Evolutionary conservation across 2,797 vertebrate genomes (phyloP).

Genomic region (Bryconaethiops microstoma): DNA sequence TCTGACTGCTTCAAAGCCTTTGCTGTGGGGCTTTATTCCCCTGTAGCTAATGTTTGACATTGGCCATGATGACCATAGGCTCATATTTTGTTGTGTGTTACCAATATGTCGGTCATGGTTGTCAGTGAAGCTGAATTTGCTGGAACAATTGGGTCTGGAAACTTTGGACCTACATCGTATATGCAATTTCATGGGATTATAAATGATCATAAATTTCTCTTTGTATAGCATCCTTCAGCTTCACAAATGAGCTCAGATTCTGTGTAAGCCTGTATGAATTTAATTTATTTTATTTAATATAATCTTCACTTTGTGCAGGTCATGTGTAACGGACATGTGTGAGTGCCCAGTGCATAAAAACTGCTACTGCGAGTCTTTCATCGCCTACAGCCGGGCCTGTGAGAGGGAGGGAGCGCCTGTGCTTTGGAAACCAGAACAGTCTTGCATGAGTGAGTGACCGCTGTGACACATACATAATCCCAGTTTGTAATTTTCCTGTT

Average conservation of each 20-base stretch:
- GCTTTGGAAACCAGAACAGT: constrained; percentile 86
- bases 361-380: constrained; percentile 97
- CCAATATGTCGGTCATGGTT: too few relatives aligned
- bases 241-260: background rate
- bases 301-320: constrained; percentile 74
- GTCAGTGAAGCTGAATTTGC: too few relatives aligned
- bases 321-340: constrained; percentile 98
- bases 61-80: background rate
- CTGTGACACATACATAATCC: background rate
- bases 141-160: background rate
- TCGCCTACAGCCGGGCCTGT: constrained; percentile 93
- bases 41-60: background rate
- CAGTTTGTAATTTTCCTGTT: background rate
- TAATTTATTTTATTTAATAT: background rate
- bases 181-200: background rate
- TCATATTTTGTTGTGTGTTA: too few relatives aligned
- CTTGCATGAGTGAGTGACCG: constrained; percentile 86
- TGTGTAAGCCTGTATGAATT: background rate
- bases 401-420: constrained; percentile 88
- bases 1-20: background rate
- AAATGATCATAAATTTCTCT: background rate
- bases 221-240: background rate
- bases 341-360: constrained; percentile 97
- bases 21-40: background rate
- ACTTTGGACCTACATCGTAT: background rate